Evolutionary conservation across 2,888 invertebrate species (phyloP).

Genomic region (Pachymerium ferrugineum): DNA sequence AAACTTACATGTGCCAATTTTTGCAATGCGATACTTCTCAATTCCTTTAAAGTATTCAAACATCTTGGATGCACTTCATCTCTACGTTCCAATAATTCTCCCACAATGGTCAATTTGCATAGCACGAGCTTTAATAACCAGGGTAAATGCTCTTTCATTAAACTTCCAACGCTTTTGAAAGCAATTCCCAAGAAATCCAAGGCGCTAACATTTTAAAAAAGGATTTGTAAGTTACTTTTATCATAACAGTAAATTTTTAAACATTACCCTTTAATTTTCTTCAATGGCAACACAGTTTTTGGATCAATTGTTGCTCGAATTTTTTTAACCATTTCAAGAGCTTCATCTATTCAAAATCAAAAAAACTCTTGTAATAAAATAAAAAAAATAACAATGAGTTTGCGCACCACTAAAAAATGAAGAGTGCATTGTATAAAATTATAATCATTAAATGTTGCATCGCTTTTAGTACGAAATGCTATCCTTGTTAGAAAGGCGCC

Average conservation of each 20-base stretch:
- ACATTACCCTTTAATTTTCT: slow-evolving; percentile 58
- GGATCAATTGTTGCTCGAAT: slow-evolving; percentile 55
- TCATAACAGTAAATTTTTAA: not conserved
- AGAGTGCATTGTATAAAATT: too few species aligned
- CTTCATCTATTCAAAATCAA: slow-evolving; percentile 35
- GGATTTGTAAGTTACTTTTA: not conserved
- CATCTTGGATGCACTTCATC: slow-evolving; percentile 42
- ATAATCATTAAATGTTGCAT: too few species aligned
- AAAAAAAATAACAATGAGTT: not conserved
- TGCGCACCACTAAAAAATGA: too few species aligned
- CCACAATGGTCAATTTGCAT: slow-evolving; percentile 62
- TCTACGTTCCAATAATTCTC: slow-evolving; percentile 54
- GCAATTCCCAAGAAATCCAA: slow-evolving; percentile 68
- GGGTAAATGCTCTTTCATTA: slow-evolving; percentile 61
- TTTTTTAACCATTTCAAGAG: slow-evolving; percentile 43
- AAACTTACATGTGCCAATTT: not conserved
- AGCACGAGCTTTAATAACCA: slow-evolving; percentile 67
- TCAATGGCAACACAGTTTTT: slow-evolving; percentile 52
- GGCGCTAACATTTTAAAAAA: slow-evolving; percentile 49
- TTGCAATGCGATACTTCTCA: slow-evolving; percentile 38
- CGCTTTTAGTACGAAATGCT: too few species aligned
- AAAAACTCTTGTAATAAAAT: slow-evolving; percentile 7
- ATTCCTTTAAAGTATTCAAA: slow-evolving; percentile 43
- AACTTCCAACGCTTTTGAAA: slow-evolving; percentile 72
- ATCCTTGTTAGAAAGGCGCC: too few species aligned